Evolutionary conservation across 2,797 vertebrate genomes (phyloP), one percentile per base, ranked within the genome.

Genomic region (Somateria mollissima): DNA sequence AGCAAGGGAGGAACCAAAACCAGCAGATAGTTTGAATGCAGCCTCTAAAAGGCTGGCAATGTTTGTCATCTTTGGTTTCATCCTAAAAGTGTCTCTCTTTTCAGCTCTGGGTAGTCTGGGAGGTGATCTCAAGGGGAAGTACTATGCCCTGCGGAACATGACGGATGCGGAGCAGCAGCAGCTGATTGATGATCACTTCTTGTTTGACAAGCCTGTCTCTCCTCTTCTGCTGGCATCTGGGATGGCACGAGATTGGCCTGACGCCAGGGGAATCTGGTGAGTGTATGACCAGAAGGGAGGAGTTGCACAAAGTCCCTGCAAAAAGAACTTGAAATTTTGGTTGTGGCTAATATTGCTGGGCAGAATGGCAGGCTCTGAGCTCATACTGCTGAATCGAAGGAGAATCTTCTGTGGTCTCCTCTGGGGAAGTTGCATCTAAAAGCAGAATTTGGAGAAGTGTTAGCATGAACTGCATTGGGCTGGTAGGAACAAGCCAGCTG

Each of bases 111-210:
- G 94, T 72, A 98, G 98, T 45, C 98, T 99, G 97, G 97, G 97
- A 13, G 99, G 99, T 70, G 99, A 99, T 97, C 98, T 99, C 96
- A 98, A 99, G 64, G 99, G 99, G 37, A 98, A 98, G 78, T 99
- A 99, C 96, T 99, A 99, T 71, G 98, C 99, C 71, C 97, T 99
- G 97, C 99, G 99, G 97, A 98, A 98, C 97, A 99, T 99, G 99
- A 98, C 98, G 0, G 99, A 99, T 0, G 98, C 98, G 3, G 99
- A 99, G 96, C 99, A 99, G 97, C 99, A 99, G 97, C 99, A 99
- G 97, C 98, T 99, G 84, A 99, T 99, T 51, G 99, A 99, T 58
- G 99, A 99, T 97, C 99, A 99, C 97, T 99, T 99, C 97, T 98
- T 99, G 94, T 99, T 99, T 70, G 99, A 99, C 97, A 99, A 99